Percentiles rank a stretch among this genome's conserved stretches.
phyloP scores from a whole-genome alignment of 2,113 vertebrate genomes.

The Chrysochloris asiatica region DNA sequence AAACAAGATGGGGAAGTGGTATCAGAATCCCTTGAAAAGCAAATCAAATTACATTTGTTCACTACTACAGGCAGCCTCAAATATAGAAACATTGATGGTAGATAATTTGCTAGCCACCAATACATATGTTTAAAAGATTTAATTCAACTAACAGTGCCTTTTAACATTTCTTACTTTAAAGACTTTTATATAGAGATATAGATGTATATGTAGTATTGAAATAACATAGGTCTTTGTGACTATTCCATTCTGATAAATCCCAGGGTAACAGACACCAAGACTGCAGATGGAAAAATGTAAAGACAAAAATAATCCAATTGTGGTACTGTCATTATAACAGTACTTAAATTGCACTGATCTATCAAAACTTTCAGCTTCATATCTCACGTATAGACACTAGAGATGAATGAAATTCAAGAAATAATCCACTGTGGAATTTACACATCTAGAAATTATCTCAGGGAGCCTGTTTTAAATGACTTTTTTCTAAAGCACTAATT shows the following conservation, averaged over 20 bases:
- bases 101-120: not conserved
- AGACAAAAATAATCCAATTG: conserved; percentile 31
- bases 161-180: conserved; percentile 27
- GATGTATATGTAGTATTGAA: not conserved
- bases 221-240: not conserved
- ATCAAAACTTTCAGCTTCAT: not conserved
- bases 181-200: too few species aligned
- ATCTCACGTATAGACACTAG: not conserved
- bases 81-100: conserved; percentile 27
- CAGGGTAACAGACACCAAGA: conserved; percentile 38
- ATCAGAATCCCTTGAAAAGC: not conserved
- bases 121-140: not conserved
- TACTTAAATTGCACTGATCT: conserved; percentile 23
- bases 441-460: not conserved
- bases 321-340: not conserved
- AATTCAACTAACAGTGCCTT: not conserved
- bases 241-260: conserved; percentile 24
- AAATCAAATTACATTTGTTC: not conserved
- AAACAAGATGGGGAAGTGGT: not conserved
- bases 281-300: not conserved
- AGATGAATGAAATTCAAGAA: conserved; percentile 47
- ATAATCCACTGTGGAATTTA: conserved; percentile 25
- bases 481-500: conserved; percentile 43
- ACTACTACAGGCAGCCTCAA: not conserved
- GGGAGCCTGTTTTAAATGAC: conserved; percentile 31